These are phyloP conservation scores for Ormyrus rosae DNA, from an alignment of 2,888 invertebrate genomes.

Conservation along the genomic window DNA sequence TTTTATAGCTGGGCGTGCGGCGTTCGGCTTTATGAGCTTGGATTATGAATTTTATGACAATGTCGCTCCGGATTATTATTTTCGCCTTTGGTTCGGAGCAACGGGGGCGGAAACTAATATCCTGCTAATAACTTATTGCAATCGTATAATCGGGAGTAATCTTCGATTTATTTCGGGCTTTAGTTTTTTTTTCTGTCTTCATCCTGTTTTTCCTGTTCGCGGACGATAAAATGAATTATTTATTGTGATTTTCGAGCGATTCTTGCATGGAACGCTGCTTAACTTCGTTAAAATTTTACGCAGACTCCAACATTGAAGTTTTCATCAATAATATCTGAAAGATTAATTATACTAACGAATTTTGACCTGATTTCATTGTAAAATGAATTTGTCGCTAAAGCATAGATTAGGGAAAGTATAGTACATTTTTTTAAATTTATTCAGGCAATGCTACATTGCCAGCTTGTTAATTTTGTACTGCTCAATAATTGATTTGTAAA, in stretches of 20 bases:
- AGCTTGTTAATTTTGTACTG: too few species aligned
- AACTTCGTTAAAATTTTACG: too few species aligned
- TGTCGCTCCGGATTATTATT: slow-evolving; percentile 31
- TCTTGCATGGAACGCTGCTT: neutral
- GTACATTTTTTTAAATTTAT: too few species aligned
- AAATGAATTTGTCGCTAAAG: too few species aligned
- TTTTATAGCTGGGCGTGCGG: too few species aligned
- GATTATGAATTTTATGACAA: slow-evolving; percentile 49
- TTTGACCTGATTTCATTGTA: too few species aligned
- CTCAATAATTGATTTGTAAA: too few species aligned
- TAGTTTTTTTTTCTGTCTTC: neutral
- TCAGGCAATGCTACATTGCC: too few species aligned
- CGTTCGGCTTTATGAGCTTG: slow-evolving; percentile 18
- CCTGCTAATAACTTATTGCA: slow-evolving; percentile 29
- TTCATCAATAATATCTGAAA: too few species aligned
- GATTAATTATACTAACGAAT: too few species aligned
- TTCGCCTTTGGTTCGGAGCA: slow-evolving; percentile 10
- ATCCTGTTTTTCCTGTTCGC: neutral
- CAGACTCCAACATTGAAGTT: too few species aligned
- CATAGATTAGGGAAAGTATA: too few species aligned
- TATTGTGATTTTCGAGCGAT: neutral
- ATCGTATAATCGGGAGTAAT: slow-evolving; percentile 6
- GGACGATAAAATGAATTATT: neutral
- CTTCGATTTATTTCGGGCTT: slow-evolving; percentile 11
- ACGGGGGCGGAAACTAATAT: slow-evolving; percentile 9